Base-by-base conservation (phyloP, 2,888 invertebrate species). In the Microctonus aethiopoides region DNA sequence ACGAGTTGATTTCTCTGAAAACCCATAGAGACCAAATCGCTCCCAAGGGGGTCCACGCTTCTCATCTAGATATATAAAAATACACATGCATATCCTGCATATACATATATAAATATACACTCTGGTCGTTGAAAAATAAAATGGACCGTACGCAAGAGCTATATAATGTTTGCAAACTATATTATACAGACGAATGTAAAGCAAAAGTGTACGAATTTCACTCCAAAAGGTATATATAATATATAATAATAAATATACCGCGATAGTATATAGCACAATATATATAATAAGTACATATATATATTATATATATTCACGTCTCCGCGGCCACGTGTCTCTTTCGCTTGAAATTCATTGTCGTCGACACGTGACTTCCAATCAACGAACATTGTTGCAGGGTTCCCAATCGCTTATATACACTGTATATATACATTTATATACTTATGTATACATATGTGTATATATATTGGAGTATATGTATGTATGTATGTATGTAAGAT, bases 361-460 rank as follows among this genome's bases (percentile, higher is more conserved):
- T 76, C 77, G 84, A 67, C 84, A 86, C 85, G 85, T 82, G 85
- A 80, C 85, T 78, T 74, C 80, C 83, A 82, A 85, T 84, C 83
- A 83, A 76, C 78, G 75, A 77, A 82, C 72, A 76, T 76, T 76
- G 76, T 76, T 69, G 57, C n/a, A n/a, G n/a, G n/a, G n/a, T n/a
- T n/a, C n/a, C 61, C 70, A 61, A 34, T 56, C 36, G 56, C 34
- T 10, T 46, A 26, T 39, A 26, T 62, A 39, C 20, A 62, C n/a
- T 41, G n/a, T 29, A 52, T 34, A 29, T n/a, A 34, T 26, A 54
- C 11, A 54, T 24, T 54, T 20, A 36, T 36, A 36, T 10, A 9
- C 36, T 36, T 29, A 3, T 29, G 29, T 29, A 7, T 29, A 29
- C 13, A 1, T 36, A 3, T 29, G 7, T 29, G 29, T 29, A 29